Conservation (phyloP, 2,888 invertebrate species). For the Xanthia icteritia region DNA sequence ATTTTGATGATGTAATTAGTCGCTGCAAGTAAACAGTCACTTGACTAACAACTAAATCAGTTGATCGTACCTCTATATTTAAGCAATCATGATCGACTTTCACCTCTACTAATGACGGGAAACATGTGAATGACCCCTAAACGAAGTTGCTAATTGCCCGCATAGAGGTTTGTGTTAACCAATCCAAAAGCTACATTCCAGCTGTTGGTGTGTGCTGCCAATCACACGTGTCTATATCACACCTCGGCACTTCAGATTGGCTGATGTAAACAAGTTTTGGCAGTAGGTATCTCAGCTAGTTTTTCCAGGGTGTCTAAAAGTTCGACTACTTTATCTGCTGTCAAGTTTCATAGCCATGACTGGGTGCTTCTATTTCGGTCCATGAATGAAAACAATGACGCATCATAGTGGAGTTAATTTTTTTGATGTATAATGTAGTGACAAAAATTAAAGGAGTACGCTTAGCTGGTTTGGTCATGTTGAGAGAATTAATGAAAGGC, state of each 20-base stretch:
- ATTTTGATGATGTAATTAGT: neutral
- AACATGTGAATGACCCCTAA: neutral
- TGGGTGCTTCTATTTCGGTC: neutral
- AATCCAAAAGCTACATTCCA: neutral
- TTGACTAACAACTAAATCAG: neutral
- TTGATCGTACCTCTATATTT: too few relatives aligned
- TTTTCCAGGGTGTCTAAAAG: neutral
- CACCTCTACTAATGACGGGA: neutral
- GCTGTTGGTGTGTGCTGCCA: neutral
- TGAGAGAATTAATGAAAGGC: too few relatives aligned
- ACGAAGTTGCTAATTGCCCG: neutral
- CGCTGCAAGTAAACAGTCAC: neutral
- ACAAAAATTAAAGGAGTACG: too few relatives aligned
- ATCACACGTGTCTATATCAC: conserved; percentile 18
- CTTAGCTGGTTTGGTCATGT: too few relatives aligned
- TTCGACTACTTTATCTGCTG: neutral
- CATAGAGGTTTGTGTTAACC: too few relatives aligned
- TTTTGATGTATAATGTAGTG: neutral
- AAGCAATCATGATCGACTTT: neutral
- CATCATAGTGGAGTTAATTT: neutral
- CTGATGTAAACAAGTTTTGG: conserved; percentile 5
- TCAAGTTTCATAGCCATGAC: neutral
- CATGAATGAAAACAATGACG: neutral
- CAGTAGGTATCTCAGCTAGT: neutral
- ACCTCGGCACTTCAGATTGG: neutral